These are phyloP conservation scores for Sebastes steindachneri DNA, from an alignment of 2,797 vertebrate genomes.

Conservation along the genomic window DNA sequence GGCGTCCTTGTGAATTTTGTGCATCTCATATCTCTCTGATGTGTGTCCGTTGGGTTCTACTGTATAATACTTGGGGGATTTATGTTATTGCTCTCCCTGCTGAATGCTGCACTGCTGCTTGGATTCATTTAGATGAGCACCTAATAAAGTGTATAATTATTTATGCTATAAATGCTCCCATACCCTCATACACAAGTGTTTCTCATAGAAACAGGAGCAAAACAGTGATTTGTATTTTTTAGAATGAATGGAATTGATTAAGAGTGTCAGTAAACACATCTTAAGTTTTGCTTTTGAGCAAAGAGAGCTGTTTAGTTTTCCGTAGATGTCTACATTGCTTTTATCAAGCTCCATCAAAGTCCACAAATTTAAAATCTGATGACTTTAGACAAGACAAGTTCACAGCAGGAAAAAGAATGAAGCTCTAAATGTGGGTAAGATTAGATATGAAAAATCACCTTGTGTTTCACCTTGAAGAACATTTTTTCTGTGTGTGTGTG, in stretches of 20 bases:
- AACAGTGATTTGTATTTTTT: not conserved
- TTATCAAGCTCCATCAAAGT: not conserved
- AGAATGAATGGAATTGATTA: not conserved
- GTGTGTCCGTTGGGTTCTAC: not conserved
- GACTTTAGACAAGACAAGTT: not conserved
- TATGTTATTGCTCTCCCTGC: not conserved
- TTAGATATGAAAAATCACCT: constrained; percentile 9
- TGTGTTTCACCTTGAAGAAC: constrained; percentile 43
- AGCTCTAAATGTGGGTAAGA: not conserved
- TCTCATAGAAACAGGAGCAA: not conserved
- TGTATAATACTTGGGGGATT: not conserved
- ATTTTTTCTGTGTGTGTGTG: not conserved
- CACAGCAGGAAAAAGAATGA: not conserved
- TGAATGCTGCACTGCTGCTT: not conserved
- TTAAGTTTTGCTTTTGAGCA: not conserved
- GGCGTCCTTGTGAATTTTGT: not conserved
- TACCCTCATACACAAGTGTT: not conserved
- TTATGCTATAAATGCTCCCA: not conserved
- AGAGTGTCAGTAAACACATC: not conserved
- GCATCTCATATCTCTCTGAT: not conserved
- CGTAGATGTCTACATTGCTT: not conserved
- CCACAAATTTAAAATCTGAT: not conserved
- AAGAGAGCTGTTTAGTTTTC: not conserved
- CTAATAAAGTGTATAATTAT: not conserved
- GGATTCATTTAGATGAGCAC: not conserved